Percentiles rank a stretch among this genome's conserved stretches.
phyloP scores from a whole-genome alignment of 1,140 invertebrate species.

The Hylyphantes graminicola region DNA sequence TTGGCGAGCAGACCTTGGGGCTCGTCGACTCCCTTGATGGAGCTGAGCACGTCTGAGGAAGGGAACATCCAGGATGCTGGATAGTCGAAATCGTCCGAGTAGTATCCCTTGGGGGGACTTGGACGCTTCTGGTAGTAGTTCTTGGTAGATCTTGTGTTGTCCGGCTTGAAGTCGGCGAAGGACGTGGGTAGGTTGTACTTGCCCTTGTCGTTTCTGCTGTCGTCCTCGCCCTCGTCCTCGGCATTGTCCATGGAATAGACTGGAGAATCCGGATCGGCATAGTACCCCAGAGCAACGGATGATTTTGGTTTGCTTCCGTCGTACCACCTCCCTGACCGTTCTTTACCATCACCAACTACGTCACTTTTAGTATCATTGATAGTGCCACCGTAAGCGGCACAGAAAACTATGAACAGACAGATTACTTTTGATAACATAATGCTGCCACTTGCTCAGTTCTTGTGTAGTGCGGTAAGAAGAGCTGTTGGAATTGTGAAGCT shows the following conservation, averaged over 20 bases:
- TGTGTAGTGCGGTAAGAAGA: not conserved
- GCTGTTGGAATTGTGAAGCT: not conserved
- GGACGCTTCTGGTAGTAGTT: not conserved
- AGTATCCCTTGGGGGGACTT: conserved; percentile 14
- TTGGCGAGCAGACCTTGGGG: conserved; percentile 30
- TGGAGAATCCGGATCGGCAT: not conserved
- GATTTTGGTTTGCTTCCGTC: not conserved
- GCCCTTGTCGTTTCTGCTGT: not conserved
- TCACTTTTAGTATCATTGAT: not conserved
- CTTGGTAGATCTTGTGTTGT: not conserved
- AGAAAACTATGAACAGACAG: not conserved
- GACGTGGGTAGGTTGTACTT: conserved; percentile 34
- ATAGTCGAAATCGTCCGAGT: not conserved
- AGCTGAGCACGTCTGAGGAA: conserved; percentile 13
- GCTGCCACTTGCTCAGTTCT: not conserved
- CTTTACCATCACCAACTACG: not conserved
- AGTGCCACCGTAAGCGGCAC: not conserved
- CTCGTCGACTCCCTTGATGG: not conserved
- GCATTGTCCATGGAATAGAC: not conserved
- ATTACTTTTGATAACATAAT: not conserved
- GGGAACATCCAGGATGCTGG: conserved; percentile 17
- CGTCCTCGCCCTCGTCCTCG: not conserved
- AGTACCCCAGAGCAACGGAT: conserved; percentile 31
- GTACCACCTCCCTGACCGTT: conserved; percentile 9
- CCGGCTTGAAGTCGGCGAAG: conserved; percentile 38